Evolutionary conservation across 2,888 invertebrate species (phyloP).

Genomic region (Noctua comes): DNA sequence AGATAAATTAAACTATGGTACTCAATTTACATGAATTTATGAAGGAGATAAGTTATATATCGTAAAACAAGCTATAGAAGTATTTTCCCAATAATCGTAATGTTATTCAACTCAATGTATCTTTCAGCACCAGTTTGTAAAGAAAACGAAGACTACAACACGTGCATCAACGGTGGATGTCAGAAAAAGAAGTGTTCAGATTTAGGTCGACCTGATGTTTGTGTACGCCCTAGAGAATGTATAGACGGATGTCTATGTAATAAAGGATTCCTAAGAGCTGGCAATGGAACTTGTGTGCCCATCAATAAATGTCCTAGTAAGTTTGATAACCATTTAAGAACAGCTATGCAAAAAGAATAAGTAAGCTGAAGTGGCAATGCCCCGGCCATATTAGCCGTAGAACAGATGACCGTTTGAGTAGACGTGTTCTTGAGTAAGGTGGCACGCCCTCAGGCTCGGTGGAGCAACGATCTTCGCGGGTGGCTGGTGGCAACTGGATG

Average conservation of each 20-base stretch:
- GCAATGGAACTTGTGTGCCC: conserved; percentile 68
- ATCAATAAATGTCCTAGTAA: conserved; percentile 68
- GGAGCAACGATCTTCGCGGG: too few species aligned
- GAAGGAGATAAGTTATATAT: neutral
- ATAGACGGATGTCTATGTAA: conserved; percentile 65
- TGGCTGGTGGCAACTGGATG: too few species aligned
- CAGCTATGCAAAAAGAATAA: neutral
- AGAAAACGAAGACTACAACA: conserved; percentile 62
- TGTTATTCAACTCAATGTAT: neutral
- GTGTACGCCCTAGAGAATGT: conserved; percentile 62
- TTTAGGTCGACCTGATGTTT: conserved; percentile 56
- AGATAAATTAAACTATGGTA: neutral
- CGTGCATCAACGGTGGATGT: conserved; percentile 70
- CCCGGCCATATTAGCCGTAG: too few species aligned
- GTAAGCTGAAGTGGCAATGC: too few species aligned
- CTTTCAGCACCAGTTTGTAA: conserved; percentile 57
- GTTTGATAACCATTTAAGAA: conserved; percentile 13
- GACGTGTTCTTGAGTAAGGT: too few species aligned
- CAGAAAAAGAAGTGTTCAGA: conserved; percentile 67
- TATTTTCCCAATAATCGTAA: neutral
- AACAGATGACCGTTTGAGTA: too few species aligned
- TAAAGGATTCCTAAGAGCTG: conserved; percentile 56
- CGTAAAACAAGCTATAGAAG: neutral
- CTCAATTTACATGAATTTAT: neutral
- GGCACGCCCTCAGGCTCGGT: too few species aligned